Evolutionary conservation across 1,140 invertebrate species (phyloP), one percentile per base, ranked within the genome.

Genomic region (Sesamia nonagrioides): DNA sequence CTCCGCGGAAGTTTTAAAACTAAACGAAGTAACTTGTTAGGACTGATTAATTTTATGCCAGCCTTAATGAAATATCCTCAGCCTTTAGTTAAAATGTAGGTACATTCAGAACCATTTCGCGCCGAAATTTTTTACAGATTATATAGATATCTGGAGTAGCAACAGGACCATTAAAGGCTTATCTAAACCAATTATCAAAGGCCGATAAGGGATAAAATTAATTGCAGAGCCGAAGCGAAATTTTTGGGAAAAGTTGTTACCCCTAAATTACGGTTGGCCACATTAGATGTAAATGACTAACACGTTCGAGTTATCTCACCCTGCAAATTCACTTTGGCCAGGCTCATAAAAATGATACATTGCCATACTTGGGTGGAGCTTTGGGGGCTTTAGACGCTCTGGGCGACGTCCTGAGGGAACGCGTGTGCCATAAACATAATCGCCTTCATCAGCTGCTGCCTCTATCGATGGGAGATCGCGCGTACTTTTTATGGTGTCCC

Each of bases 321-420:
- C 91, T 89, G 87, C 91, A 93, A 94, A 94, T 94, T 94, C 92
- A 94, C 91, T 94, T 94, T 93, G 83, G 87, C 88, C 83, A 66
- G 78, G 78, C 86, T 88, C 80, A 91, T 94, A 94, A 94, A 94
- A 94, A 92, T 93, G 92, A 94, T 92, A 94, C 89, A 94, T 94
- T 75, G 84, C 80, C 81, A 83, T 82, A 90, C 89, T 92, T 88
- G 86, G 82, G 85, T 73, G 84, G 84, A 85, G 83, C 86, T 90
- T 87, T 89, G 88, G 82, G 84, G 86, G 90, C 86, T 83, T 93
- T 88, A 88, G 84, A 83, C 81, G 81, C 86, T 86, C 69, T 80
- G 83, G 69, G 68, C 72, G 84, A 82, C 85, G 77, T 82, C 84
- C 83, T 79, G 82, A 80, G 86, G 88, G 88, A 89, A 88, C 88